Evolutionary conservation across 2,113 vertebrate species (phyloP).

Genomic region (Labrus mixtus): DNA sequence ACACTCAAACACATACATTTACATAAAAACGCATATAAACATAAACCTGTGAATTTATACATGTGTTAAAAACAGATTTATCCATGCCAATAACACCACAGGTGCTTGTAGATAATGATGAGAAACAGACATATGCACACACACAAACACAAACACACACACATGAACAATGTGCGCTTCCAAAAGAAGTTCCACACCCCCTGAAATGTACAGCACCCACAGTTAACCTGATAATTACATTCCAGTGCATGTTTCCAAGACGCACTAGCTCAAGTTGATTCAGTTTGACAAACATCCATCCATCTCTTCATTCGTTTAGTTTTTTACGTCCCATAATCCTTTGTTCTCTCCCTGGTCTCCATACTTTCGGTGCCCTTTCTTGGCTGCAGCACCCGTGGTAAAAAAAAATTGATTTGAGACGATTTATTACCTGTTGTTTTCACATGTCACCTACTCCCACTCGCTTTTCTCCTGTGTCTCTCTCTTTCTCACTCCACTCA

Average conservation of each 20-base stretch:
- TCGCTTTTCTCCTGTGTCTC: slow-evolving; percentile 29
- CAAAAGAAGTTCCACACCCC: slow-evolving; percentile 14
- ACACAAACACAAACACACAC: too few relatives aligned
- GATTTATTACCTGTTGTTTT: slow-evolving; percentile 66
- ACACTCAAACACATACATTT: not conserved
- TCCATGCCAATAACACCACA: not conserved
- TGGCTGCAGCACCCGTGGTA: slow-evolving; percentile 29
- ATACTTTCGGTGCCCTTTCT: slow-evolving; percentile 25
- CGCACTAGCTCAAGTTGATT: slow-evolving; percentile 30
- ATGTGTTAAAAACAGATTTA: slow-evolving; percentile 10
- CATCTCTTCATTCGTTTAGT: slow-evolving; percentile 28
- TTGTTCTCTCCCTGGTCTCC: slow-evolving; percentile 48
- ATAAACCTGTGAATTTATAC: slow-evolving; percentile 1
- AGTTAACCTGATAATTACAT: slow-evolving; percentile 52
- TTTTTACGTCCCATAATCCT: slow-evolving; percentile 23
- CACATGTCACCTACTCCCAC: slow-evolving; percentile 35
- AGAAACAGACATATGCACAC: not conserved
- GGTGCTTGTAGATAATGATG: slow-evolving; percentile 1
- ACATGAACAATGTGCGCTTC: not conserved
- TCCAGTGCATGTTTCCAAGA: slow-evolving; percentile 20
- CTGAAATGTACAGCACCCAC: not conserved
- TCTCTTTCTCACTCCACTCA: slow-evolving; percentile 12
- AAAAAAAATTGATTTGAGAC: slow-evolving; percentile 57
- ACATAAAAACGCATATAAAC: not conserved
- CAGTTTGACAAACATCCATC: slow-evolving; percentile 55